Base-by-base conservation (phyloP, 2,888 invertebrate species). In the Tetrapedia diversipes region DNA sequence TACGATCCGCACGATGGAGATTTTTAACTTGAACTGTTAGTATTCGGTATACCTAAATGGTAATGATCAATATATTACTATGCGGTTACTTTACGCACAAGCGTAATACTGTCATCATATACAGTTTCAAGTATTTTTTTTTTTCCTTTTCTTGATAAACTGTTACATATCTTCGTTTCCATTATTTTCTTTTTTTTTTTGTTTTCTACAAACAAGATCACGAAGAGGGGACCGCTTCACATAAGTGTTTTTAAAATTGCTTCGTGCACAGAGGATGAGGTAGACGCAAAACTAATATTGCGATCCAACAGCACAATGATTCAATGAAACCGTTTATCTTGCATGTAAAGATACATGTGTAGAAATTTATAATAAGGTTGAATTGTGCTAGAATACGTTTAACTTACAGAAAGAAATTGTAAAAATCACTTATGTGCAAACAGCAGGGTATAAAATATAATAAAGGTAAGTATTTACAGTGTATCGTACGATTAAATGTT, bases 361-460 rank as follows among this genome's bases (percentile, higher is more conserved):
- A 78, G 61, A 51, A 65, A 65, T 59, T 43, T 75, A 75, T 41
- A 61, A 72, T 67, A 70, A 73, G 70, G 63, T 51, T 59, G 29
- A 59, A 72, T 67, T 56, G 67, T 60, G 59, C 43, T 61, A 22
- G 72, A 59, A 37, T 61, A 37, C 68, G 45, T 66, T n/a, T 66
- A 65, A 53, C 68, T 79, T 74, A 60, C 59, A 73, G 72, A 83
- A 80, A 72, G 64, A 80, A 83, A 77, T 82, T 57, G 72, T 72
- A 69, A 70, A 81, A 81, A 74, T 75, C 72, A 78, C 68, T 80
- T 83, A 78, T 69, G 78, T 80, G 80, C 77, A 77, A 82, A 74
- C 63, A 81, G 76, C 77, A 79, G 77, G 80, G 79, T 84, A 84
- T 81, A 84, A 84, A 81, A 81, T 83, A 81, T 81, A 81, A 81